Evolutionary conservation across 2,888 invertebrate genomes (phyloP), one percentile per base, ranked within the genome.

Genomic region (Caenorhabditis auriculariae): DNA sequence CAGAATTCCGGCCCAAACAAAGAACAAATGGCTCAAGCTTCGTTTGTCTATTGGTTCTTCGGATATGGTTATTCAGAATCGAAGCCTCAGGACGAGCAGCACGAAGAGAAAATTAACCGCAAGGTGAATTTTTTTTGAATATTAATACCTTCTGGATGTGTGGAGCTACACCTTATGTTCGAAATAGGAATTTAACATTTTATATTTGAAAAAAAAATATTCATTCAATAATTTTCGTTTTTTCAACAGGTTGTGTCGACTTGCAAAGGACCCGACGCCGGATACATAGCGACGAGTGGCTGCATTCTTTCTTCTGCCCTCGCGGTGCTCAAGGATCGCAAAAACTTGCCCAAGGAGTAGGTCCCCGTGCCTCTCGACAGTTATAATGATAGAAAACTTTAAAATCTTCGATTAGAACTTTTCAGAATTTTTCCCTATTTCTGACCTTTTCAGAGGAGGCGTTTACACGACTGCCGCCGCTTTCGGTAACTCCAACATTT

Each of bases 61-160:
- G 92, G 90, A 0, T 83, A 86, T 63, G 94, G 94, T 0, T 94
- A 93, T 91, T 86, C 88, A 32, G 86, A 86, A 49, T 82, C 87
- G 43, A 75, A 54, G n/a, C 57, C 63, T 19, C 23, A 60, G 1
- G 66, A 66, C 7, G 58, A 74, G 37, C 64, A 86, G 51, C 87
- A 87, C 73, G 77, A 83, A 2, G 85, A 85, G 0, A 84, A 86
- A 15, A 89, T 89, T 0, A 86, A 87, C 51, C 89, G 88, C 79
- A 85, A 83, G 44, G 82, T 90, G 23, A n/a, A 46, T 23, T n/a
- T 15, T 12, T 15, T n/a, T 19, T n/a, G 17, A 5, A 21, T 21
- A 24, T 23, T 50, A 19, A n/a, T 23, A 28, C 47, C 49, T 17
- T 38, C 1, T 12, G n/a, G n/a, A n/a, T n/a, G n/a, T n/a, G n/a